phyloP scores from a whole-genome alignment of 2,113 vertebrate species.

The Tyrannus savana region DNA sequence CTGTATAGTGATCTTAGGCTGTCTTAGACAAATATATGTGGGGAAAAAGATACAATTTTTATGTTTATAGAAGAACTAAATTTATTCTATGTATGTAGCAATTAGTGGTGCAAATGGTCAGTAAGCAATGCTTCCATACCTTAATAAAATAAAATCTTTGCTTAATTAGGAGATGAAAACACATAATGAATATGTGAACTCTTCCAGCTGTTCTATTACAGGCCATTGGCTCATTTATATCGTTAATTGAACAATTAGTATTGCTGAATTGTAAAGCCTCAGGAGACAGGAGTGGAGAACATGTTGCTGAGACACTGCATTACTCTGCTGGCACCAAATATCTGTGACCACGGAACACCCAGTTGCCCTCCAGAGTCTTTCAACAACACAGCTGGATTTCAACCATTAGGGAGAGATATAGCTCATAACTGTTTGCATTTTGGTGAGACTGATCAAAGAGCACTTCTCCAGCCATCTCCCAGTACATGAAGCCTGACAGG shows the following conservation, averaged over 20 bases:
- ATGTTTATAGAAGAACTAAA: not conserved
- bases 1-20: not conserved
- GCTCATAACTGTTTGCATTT: not conserved
- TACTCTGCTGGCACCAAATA: not conserved
- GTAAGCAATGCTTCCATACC: not conserved
- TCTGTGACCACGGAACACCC: not conserved
- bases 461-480: not conserved
- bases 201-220: not conserved
- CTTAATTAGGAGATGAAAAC: slow-evolving; percentile 23
- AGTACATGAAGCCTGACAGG: not conserved
- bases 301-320: not conserved
- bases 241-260: slow-evolving; percentile 42
- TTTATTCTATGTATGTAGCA: not conserved
- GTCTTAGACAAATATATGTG: not conserved
- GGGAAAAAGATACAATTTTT: not conserved
- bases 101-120: slow-evolving; percentile 5
- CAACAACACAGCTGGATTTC: not conserved
- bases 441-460: not conserved
- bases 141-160: slow-evolving; percentile 8
- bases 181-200: slow-evolving; percentile 1
- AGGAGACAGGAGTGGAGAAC: not conserved
- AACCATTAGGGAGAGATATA: not conserved
- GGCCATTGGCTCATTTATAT: not conserved
- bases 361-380: not conserved
- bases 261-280: not conserved